Base-by-base conservation (phyloP, 2,888 invertebrate species). In the Latheticus oryzae region DNA sequence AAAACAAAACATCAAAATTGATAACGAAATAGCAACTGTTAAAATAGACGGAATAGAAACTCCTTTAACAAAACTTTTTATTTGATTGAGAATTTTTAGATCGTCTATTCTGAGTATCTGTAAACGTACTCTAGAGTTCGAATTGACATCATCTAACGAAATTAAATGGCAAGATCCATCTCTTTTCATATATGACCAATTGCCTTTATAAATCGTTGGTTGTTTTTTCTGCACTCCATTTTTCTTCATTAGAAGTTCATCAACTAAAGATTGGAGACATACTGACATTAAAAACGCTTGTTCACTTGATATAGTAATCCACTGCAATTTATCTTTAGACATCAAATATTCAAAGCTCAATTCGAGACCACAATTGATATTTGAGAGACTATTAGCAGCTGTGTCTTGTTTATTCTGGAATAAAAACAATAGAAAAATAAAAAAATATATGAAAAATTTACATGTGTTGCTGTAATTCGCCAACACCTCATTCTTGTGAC, bases 401-500 rank as follows among this genome's bases (percentile, higher is more conserved):
- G 64, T 65, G 30, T 69, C 72, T 61, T 68, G 70, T 62, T 74
- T 73, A 57, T 73, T 70, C 73, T 73, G 45, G 50, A 71, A 69
- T 15, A 8, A 12, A 40, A n/a, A 11, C 9, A 16, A 11, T n/a
- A 4, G 8, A 19, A 21, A 38, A 3, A 38, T 11, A 9, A 2
- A 38, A 38, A 19, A 1, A 16, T 2, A 3, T 1, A 7, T 9
- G 17, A 8, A 16, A 8, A 37, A 37, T 8, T 35, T 24, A 28
- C 42, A 76, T 83, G 75, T 91, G 90, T 67, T 89, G 82, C 92
- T 11, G 95, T 95, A 37, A 98, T 95, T 67, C 97, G 85, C 98
- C 98, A 99, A 72, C 97, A 97, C 55, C 95, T 85, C 91, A 98
- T 97, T 67, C 97, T 83, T 0, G 97, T 97, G 24, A 97, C 95